phyloP scores from a whole-genome alignment of 2,888 invertebrate genomes.

The Eupithecia subfuscata region DNA sequence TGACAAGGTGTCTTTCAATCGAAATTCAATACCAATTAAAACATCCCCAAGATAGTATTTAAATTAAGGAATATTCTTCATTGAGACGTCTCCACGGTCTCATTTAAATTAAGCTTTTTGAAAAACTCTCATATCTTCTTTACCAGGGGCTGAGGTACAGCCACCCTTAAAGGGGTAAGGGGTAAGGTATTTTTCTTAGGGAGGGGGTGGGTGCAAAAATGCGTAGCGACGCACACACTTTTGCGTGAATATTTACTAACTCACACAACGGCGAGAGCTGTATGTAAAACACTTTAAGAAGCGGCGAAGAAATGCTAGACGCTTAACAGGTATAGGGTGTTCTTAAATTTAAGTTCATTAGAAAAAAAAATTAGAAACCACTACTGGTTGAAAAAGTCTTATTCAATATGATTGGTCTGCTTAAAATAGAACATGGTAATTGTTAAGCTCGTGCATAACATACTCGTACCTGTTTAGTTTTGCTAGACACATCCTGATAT shows the following conservation, averaged over 20 bases:
- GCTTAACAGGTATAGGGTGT: constrained; percentile 78
- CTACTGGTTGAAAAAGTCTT: neutral
- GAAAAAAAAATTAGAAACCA: neutral
- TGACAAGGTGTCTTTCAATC: constrained; percentile 65
- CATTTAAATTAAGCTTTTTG: constrained; percentile 84
- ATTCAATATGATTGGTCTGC: neutral
- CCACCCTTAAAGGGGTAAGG: constrained; percentile 57
- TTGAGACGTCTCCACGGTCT: constrained; percentile 78
- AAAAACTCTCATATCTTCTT: constrained; percentile 84
- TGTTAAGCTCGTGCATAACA: neutral
- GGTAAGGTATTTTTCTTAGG: constrained; percentile 74
- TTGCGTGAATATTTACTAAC: constrained; percentile 80
- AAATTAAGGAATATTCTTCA: constrained; percentile 81
- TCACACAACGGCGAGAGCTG: constrained; percentile 70
- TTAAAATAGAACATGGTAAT: neutral
- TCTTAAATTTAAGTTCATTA: constrained; percentile 27
- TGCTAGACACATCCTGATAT: neutral
- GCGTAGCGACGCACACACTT: constrained; percentile 80
- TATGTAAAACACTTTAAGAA: constrained; percentile 85
- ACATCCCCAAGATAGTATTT: constrained; percentile 76
- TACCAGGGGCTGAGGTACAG: constrained; percentile 75
- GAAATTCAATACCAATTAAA: constrained; percentile 84
- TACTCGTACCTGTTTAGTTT: neutral
- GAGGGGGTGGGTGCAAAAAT: constrained; percentile 78
- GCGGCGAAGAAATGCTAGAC: constrained; percentile 84